Base-by-base conservation (phyloP, 2,888 invertebrate species). In the Orchestes rusci region DNA sequence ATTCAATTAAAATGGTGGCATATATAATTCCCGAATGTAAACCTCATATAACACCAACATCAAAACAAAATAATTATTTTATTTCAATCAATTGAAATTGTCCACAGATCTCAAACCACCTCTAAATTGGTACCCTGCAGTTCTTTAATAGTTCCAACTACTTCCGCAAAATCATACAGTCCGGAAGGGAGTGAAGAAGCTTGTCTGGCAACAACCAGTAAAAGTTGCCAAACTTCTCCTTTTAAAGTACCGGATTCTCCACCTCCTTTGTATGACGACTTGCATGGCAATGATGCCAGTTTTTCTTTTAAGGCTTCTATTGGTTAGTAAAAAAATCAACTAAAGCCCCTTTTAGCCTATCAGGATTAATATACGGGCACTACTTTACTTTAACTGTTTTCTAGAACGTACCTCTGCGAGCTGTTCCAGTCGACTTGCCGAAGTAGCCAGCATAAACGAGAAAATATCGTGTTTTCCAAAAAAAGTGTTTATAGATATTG, bases 171-270 rank as follows among this genome's bases (percentile, higher is more conserved):
- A 36, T 40, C 35, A 12, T 4, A 18, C 10, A 37, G 12, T 34
- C 19, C 36, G 13, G 36, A 8, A n/a, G 16, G 17, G 13, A 40
- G n/a, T 35, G 40, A 40, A 27, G 20, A 23, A 4, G 13, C 16
- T 13, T 13, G 29, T 30, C 16, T 27, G 13, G 45, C 52, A 4
- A 50, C 54, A 35, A 52, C 52, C 8, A 56, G 53, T 41, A 39
- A 45, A 15, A 53, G 50, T 43, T 53, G 51, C 29, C 56, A 51
- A 37, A 51, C 49, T 15, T 51, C 49, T 16, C 45, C 55, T n/a
- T 16, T 50, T 8, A 51, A 29, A 39, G 50, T 58, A 20, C 59
- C 59, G 2, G 48, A 57, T 23, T 58, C 59, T 8, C 59, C 60
- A 1, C 60, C 59, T 27, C 59, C 59, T 7, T 46, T 52, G 5